Base-by-base conservation (phyloP, 1,140 invertebrate species). In the honey bee (Apis mellifera) region DNA sequence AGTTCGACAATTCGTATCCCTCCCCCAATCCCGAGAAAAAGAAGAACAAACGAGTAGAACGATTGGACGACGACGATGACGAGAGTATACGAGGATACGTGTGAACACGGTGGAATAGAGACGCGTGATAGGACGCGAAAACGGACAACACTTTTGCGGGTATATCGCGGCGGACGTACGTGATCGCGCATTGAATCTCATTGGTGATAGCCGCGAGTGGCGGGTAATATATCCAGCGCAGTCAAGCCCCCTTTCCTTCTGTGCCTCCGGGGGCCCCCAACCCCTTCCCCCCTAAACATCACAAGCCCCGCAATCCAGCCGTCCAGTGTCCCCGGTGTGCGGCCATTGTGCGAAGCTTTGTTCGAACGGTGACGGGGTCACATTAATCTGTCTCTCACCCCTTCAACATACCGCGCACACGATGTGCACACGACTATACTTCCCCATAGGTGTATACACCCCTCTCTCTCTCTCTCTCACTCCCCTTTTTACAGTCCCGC, bases 341-440 rank as follows among this genome's bases (percentile, higher is more conserved):
- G 90, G 91, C 92, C 89, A 93, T 93, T 93, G 92, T 93, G 90
- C 92, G 84, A 90, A 93, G 92, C 92, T 93, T 93, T 93, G 92
- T 93, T 93, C 92, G 89, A 93, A 92, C 90, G 88, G 90, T 92
- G 92, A 93, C 92, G 92, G 92, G 90, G 91, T 92, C 91, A 93
- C 92, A 93, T 93, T 93, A 93, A 93, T 93, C 92, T 93, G 92
- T 91, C 92, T 91, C 90, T 92, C 91, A 90, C 89, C 91, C 91
- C 90, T 90, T 92, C 90, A 84, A 89, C 90, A 90, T 90, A 89
- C 87, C 86, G 84, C 79, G 75, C 85, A 91, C 89, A 91, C 89
- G 89, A 90, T 88, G 89, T 78, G 83, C 81, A 85, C 74, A 32
- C 78, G 77, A 82, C 83, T 42, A 59, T 71, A 65, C 71, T 26